Evolutionary conservation across 1,140 invertebrate genomes (phyloP).

Genomic region (Manduca sexta): DNA sequence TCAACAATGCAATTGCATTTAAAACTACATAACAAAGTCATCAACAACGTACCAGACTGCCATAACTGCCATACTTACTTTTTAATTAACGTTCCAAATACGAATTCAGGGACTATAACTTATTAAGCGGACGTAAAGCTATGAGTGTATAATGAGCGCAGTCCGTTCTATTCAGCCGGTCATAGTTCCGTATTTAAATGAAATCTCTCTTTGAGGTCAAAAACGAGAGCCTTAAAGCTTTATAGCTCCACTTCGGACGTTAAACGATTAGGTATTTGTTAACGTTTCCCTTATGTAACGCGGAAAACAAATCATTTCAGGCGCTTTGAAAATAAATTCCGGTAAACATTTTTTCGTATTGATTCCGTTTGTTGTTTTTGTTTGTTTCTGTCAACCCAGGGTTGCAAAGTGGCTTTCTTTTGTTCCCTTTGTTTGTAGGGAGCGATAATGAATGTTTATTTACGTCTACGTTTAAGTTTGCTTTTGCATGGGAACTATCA

Average conservation of each 20-base stretch:
- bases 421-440: not conserved
- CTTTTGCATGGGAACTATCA: too few relatives aligned
- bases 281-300: not conserved
- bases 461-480: too few relatives aligned
- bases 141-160: not conserved
- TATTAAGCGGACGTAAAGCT: too few relatives aligned
- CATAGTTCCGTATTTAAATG: not conserved
- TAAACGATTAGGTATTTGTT: not conserved
- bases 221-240: not conserved
- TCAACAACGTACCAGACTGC: too few relatives aligned
- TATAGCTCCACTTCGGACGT: not conserved
- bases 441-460: too few relatives aligned
- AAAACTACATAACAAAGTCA: too few relatives aligned
- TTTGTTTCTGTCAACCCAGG: not conserved
- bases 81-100: too few relatives aligned
- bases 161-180: not conserved
- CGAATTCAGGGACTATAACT: too few relatives aligned
- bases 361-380: not conserved
- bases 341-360: not conserved
- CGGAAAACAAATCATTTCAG: not conserved
- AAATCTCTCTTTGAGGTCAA: constrained; percentile 1
- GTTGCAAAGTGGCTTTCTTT: not conserved
- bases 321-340: not conserved
- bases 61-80: too few relatives aligned
- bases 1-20: too few relatives aligned